Evolutionary conservation across 2,888 invertebrate genomes (phyloP), one percentile per base, ranked within the genome.

Genomic region (Cynaeus angustus): DNA sequence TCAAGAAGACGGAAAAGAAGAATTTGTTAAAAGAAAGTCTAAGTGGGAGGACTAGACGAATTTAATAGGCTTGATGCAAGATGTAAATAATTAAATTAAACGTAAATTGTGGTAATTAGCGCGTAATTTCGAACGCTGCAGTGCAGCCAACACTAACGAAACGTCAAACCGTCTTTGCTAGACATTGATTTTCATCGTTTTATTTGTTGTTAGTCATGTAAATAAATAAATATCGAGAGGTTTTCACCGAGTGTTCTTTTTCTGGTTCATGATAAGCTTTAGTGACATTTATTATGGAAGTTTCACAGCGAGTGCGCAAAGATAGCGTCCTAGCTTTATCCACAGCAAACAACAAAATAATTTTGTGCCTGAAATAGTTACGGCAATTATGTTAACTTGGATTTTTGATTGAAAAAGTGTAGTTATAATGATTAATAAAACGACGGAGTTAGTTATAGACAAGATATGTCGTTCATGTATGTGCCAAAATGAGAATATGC

Each of bases 1-100:
- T 12, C 89, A 91, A 80, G 89, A 91, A 72, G 93, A 96, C 82
- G 96, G 95, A 3, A 88, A 89, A 77, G 92, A 94, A 85, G 87
- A 90, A 59, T 92, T 92, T 83, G 87, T 91, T 74, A 93, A 92
- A 81, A 92, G 90, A 82, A 89, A 89, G 81, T 94, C 94, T 0
- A 94, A 91, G 83, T 95, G 94, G 94, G 91, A 93, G 80, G 88
- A 82, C 83, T 71, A 45, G 43, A 14, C 5, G 3, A 46, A 3
- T 5, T 3, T 38, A 38, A 38, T 38, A n/a, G 28, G 7, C 9
- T 4, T 33, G 1, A n/a, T 33, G 33, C n/a, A 33, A 7, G n/a
- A 1, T 33, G 33, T 9, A 33, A 33, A 33, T 33, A 33, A 14
- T n/a, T 50, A 16, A 28, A 50, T 10, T 21, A 10, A 26, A 21